A percentile compares a stretch with the other conserved stretches of the same genome.
Evolutionary conservation across 2,888 invertebrate genomes (phyloP).

Genomic region (Elysia crispata): DNA sequence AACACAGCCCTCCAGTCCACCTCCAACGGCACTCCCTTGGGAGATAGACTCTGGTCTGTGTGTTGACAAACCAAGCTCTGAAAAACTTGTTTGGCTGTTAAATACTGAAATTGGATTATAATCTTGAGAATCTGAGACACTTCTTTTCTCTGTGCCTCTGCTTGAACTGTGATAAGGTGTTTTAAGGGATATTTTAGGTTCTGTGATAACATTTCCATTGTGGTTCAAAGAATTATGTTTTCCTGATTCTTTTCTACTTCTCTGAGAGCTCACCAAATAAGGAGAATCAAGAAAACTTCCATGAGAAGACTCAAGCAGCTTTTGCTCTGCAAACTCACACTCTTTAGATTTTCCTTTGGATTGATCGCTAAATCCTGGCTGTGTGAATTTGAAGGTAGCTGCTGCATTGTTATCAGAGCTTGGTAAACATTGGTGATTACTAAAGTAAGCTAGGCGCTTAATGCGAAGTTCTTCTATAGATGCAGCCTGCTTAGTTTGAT

Average conservation of each 20-base stretch:
- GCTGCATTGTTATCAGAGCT: not conserved
- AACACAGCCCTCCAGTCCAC: not conserved
- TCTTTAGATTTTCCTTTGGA: no score
- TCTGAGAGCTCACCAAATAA: no score
- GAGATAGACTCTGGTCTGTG: constrained; percentile 60
- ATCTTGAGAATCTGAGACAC: constrained; percentile 50
- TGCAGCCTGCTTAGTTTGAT: not conserved
- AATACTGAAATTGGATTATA: constrained; percentile 41
- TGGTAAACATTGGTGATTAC: not conserved
- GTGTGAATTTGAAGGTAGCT: not conserved
- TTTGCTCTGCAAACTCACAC: no score
- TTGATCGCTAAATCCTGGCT: constrained; percentile 32
- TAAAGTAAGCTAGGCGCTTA: constrained; percentile 63
- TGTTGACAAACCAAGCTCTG: constrained; percentile 65
- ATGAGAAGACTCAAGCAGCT: no score
- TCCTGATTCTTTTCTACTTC: no score
- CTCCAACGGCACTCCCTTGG: not conserved
- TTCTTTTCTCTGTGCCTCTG: no score
- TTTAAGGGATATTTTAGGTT: no score
- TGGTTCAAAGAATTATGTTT: no score
- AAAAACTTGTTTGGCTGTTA: constrained; percentile 45
- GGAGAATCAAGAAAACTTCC: no score
- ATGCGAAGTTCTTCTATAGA: constrained; percentile 59
- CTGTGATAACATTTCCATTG: no score
- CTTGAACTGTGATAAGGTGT: no score